Evolutionary conservation across 2,113 vertebrate genomes (phyloP).

Genomic region (Rhea americana): DNA sequence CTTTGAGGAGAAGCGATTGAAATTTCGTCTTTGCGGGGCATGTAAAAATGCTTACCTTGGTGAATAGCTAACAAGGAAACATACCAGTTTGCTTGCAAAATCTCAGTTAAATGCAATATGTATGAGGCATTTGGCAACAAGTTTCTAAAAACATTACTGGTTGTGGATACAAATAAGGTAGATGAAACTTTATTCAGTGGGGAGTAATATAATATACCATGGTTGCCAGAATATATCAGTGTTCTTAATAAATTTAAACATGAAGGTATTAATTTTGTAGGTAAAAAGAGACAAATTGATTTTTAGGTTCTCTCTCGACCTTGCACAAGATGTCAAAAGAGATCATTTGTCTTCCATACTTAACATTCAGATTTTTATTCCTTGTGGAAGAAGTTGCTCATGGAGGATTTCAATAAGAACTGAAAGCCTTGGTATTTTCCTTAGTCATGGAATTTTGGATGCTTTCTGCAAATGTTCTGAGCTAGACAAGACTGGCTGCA

Average conservation of each 20-base stretch:
- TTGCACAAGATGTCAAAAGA: not conserved
- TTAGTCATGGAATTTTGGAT: not conserved
- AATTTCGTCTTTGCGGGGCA: not conserved
- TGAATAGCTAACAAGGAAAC: not conserved
- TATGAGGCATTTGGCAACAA: not conserved
- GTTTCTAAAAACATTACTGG: not conserved
- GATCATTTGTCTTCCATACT: not conserved
- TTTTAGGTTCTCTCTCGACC: not conserved
- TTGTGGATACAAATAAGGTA: not conserved
- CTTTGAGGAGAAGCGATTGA: not conserved
- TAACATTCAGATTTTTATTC: not conserved
- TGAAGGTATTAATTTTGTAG: not conserved
- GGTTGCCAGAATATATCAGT: not conserved
- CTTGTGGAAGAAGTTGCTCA: not conserved
- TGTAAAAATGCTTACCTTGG: not conserved
- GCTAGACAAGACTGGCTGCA: not conserved
- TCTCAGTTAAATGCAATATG: not conserved
- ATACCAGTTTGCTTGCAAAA: not conserved
- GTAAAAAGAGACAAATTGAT: accelerated
- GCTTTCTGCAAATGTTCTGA: not conserved
- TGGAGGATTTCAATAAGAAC: not conserved
- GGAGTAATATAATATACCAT: not conserved
- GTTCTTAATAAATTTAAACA: not conserved
- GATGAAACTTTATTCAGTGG: not conserved
- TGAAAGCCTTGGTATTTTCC: not conserved